Base-by-base conservation (phyloP, 2,888 invertebrate species). In the Leptinotarsa juncta region DNA sequence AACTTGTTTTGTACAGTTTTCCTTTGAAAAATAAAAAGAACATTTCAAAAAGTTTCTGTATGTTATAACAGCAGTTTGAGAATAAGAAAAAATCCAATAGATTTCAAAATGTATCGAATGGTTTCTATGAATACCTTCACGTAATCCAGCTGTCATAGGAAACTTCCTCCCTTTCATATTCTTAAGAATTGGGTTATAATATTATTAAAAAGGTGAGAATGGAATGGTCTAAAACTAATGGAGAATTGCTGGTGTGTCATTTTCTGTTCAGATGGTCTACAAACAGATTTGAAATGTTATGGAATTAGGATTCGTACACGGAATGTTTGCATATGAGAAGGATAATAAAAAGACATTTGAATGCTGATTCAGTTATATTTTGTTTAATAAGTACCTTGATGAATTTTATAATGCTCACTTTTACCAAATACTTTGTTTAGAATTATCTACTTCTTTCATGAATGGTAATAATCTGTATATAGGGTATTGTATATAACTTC, bases 341-440 rank as follows among this genome's bases (percentile, higher is more conserved):
- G 62, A 62, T n/a, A 62, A 32, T 32, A 62, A 62, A 42, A 62
- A 62, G 62, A 62, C 62, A 62, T 62, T 62, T 18, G 62, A 32
- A 42, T 32, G 18, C n/a, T 57, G 57, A 15, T 23, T 23, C 57
- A 20, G 23, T 15, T 14, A 23, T 57, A 26, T 23, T 42, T 62
- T 62, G 42, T 62, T n/a, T 62, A 62, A 42, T 32, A 62, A 32
- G 62, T 62, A 62, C 62, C 62, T 62, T 16, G 62, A 62, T 62
- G 26, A 62, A 62, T 18, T 62, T 42, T 26, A 62, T 62, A 62
- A 62, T 62, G 62, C 62, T 62, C 62, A 62, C 26, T 57, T 57
- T 57, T 57, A 57, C 57, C 57, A 57, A 57, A 57, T 57, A 57
- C 14, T 15, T 62, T 62, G 3, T 14, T 62, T 62, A 42, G 23